Percentiles rank a stretch among this genome's conserved stretches.
Conservation (phyloP, 35 echinoderm and acorn worm genomes). For the Heliocidaris tuberculata region DNA sequence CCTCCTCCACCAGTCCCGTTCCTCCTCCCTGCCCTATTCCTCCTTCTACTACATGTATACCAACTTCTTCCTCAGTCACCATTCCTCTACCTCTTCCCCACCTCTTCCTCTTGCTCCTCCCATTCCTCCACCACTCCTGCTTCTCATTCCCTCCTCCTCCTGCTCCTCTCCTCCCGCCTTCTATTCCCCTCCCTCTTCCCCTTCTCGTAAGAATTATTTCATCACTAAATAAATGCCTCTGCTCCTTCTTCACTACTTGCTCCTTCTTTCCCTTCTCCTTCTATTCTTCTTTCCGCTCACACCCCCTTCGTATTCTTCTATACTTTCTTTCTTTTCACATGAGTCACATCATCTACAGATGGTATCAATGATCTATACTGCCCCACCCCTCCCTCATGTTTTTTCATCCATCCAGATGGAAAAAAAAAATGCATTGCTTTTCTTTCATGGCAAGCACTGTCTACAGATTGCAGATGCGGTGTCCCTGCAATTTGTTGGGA, state of each 20-base stretch:
- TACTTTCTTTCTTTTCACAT: background rate
- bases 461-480: too few species aligned
- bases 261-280: conserved; percentile 6
- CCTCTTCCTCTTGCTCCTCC: background rate
- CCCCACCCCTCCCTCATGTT: too few species aligned
- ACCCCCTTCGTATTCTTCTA: background rate
- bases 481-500: too few species aligned
- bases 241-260: background rate
- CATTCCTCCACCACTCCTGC: too few species aligned
- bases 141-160: background rate
- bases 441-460: background rate
- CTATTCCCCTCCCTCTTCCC: background rate
- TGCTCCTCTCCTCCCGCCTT: background rate
- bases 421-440: too few species aligned
- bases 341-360: background rate
- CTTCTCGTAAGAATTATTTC: background rate
- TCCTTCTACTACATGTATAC: background rate
- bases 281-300: too few species aligned
- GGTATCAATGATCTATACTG: too few species aligned
- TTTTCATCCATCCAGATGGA: too few species aligned
- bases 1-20: background rate
- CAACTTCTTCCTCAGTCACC: background rate
- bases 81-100: background rate
- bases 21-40: background rate
- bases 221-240: background rate